These are phyloP conservation scores for Smutsia temminckii DNA, from an alignment of 2,797 vertebrate species.

Conservation along the genomic window DNA sequence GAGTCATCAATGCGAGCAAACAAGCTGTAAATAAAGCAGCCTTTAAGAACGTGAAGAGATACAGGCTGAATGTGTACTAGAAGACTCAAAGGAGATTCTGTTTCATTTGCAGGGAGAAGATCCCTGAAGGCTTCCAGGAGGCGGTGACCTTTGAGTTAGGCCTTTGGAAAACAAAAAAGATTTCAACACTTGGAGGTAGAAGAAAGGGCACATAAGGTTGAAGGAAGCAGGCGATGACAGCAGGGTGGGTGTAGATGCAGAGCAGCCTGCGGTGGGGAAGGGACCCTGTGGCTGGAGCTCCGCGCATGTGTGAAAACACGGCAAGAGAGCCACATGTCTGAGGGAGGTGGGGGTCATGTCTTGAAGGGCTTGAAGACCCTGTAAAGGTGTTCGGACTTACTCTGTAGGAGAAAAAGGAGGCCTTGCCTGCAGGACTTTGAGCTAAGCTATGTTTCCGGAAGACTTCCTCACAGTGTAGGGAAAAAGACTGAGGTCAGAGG, in stretches of 20 bases:
- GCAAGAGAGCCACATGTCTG: no score
- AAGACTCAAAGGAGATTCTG: background rate
- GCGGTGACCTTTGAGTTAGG: background rate
- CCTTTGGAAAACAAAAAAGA: background rate
- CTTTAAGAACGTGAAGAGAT: background rate
- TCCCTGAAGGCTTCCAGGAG: background rate
- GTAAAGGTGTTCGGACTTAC: background rate
- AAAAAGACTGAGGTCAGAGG: background rate
- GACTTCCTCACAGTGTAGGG: background rate
- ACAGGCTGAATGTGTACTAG: background rate
- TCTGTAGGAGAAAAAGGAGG: background rate
- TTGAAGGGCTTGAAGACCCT: background rate
- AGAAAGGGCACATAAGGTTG: background rate
- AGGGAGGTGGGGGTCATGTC: background rate
- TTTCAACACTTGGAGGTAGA: background rate
- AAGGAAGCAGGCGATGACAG: background rate
- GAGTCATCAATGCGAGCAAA: background rate
- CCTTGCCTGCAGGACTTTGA: background rate
- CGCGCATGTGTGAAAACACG: accelerated
- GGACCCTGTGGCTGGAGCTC: background rate
- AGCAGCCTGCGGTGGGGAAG: background rate
- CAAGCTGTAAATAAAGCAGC: background rate
- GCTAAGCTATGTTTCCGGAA: background rate
- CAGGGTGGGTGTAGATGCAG: background rate
- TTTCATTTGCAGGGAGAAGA: background rate